A percentile compares a stretch with the other conserved stretches of the same genome.
Conservation (phyloP, 1,140 invertebrate species). For the Ruditapes philippinarum region DNA sequence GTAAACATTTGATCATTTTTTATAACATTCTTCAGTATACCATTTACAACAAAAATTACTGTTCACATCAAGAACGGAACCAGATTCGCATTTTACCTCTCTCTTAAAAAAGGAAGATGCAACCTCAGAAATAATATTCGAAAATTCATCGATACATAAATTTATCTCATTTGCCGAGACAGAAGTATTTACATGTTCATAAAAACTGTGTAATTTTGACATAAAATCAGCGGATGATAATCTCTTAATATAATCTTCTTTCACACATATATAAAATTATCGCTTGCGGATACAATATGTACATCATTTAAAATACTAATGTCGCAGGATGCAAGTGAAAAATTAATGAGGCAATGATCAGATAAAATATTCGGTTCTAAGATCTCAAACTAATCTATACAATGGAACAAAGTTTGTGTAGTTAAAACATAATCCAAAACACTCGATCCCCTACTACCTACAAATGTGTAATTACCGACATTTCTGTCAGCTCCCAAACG, state of each 20-base stretch:
- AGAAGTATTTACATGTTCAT: not conserved
- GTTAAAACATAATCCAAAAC: not conserved
- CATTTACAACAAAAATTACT: not conserved
- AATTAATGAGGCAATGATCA: not conserved
- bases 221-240: not conserved
- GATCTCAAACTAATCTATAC: not conserved
- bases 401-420: not conserved
- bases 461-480: not conserved
- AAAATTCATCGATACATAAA: slow-evolving; percentile 6
- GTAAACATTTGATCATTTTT: not conserved
- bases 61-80: not conserved
- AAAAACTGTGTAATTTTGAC: not conserved
- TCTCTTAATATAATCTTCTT: not conserved
- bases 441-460: not conserved
- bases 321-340: not conserved
- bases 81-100: not conserved
- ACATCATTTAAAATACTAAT: not conserved
- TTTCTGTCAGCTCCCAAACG: not conserved
- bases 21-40: not conserved
- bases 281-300: not conserved
- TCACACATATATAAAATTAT: not conserved
- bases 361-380: slow-evolving; percentile 6
- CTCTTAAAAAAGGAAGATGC: not conserved
- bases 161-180: not conserved
- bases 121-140: not conserved